A percentile compares a stretch with the other conserved stretches of the same genome.
These are phyloP conservation scores for Wasmannia auropunctata DNA, from an alignment of 1,140 invertebrate species.

Conservation along the genomic window DNA sequence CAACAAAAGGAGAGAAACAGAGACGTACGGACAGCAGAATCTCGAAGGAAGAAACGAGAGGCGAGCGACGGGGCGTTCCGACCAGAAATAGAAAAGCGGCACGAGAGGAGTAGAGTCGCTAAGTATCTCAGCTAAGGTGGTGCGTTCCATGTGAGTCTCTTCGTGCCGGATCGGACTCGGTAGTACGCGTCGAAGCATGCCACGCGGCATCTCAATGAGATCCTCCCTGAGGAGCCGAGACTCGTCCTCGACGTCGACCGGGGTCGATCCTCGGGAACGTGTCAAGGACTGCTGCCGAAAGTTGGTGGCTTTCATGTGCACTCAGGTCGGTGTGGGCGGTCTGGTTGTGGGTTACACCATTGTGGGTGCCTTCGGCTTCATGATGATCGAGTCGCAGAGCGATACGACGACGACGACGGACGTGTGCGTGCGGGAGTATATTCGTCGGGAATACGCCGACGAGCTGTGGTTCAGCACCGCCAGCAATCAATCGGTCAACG, in stretches of 20 bases:
- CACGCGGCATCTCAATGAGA: conserved; percentile 72
- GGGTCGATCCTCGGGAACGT: conserved; percentile 89
- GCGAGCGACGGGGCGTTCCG: conserved; percentile 22
- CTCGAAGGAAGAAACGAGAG: conserved; percentile 15
- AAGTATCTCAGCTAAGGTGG: conserved; percentile 55
- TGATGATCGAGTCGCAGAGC: conserved; percentile 91
- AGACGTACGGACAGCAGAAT: not conserved
- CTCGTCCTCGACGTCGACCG: conserved; percentile 88
- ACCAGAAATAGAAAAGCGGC: conserved; percentile 75
- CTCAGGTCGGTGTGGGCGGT: conserved; percentile 97
- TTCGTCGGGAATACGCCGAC: conserved; percentile 83
- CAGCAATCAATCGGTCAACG: conserved; percentile 86
- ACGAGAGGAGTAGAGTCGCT: conserved; percentile 56
- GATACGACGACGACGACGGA: conserved; percentile 79
- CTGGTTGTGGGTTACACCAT: conserved; percentile 98
- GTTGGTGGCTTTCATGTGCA: conserved; percentile 95
- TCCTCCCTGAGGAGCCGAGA: conserved; percentile 88
- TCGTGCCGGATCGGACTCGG: not conserved
- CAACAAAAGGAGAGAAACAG: conserved; percentile 5
- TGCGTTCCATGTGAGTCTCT: conserved; percentile 59
- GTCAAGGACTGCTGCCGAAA: conserved; percentile 94
- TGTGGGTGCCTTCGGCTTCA: conserved; percentile 97
- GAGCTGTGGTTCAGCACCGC: conserved; percentile 91
- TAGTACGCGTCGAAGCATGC: conserved; percentile 67
- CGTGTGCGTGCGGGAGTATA: conserved; percentile 82